phyloP scores from a whole-genome alignment of 2,113 vertebrate genomes.

The Pica pica region DNA sequence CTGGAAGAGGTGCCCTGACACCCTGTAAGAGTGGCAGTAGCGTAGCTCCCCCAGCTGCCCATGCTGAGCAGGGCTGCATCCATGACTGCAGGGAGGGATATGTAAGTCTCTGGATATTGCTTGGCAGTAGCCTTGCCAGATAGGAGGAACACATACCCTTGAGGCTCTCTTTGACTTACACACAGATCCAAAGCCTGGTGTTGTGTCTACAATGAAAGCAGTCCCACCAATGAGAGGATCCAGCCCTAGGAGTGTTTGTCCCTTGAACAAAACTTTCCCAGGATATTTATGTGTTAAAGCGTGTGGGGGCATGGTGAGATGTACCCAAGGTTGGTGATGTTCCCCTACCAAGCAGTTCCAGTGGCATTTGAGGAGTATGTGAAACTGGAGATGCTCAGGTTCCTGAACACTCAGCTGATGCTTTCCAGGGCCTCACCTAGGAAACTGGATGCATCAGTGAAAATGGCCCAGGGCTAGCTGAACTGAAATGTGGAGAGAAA shows the following conservation, averaged over 20 bases:
- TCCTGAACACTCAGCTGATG: background rate
- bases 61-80: background rate
- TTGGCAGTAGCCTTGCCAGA: background rate
- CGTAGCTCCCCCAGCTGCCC: background rate
- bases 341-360: background rate
- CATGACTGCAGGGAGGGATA: background rate
- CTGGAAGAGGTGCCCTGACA: background rate
- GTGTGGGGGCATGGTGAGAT: rapidly evolving
- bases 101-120: background rate
- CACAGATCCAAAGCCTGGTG: background rate
- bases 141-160: rapidly evolving
- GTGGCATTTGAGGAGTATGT: background rate
- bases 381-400: background rate
- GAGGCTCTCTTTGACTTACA: background rate
- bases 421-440: background rate
- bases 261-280: background rate
- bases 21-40: background rate
- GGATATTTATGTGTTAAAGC: background rate
- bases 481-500: background rate
- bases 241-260: background rate
- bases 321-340: background rate
- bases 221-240: background rate
- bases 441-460: background rate
- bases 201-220: background rate
- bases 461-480: background rate